These are phyloP conservation scores for Azemiops feae DNA, from an alignment of 2,113 vertebrate species.

Conservation along the genomic window DNA sequence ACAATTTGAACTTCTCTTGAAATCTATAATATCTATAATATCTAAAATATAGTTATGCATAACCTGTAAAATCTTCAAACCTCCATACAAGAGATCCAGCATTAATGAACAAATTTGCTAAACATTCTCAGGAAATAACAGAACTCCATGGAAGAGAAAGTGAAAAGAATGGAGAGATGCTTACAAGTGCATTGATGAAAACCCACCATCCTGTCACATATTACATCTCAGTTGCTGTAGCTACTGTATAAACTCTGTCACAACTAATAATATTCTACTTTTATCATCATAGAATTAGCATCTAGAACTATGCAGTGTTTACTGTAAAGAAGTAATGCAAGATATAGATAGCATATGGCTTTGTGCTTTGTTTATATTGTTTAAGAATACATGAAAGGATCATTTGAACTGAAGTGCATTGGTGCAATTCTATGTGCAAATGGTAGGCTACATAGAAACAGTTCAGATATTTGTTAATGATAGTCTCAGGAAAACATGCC, in stretches of 20 bases:
- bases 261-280: constrained; percentile 87
- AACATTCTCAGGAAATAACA: constrained; percentile 45
- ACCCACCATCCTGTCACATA: constrained; percentile 79
- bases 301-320: constrained; percentile 85
- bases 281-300: constrained; percentile 81
- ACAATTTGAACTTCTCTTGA: background rate
- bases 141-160: constrained; percentile 52
- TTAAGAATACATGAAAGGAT: constrained; percentile 78
- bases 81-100: constrained; percentile 46
- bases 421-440: constrained; percentile 72
- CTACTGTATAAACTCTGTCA: constrained; percentile 76
- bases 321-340: constrained; percentile 80
- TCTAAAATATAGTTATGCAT: constrained; percentile 39
- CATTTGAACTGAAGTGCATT: constrained; percentile 78
- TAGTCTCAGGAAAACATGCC: constrained; percentile 71
- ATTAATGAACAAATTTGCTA: constrained; percentile 58
- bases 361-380: constrained; percentile 82
- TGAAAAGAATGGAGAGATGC: constrained; percentile 61
- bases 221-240: constrained; percentile 83
- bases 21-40: background rate
- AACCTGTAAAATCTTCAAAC: constrained; percentile 32
- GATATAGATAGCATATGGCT: constrained; percentile 80
- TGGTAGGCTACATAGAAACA: constrained; percentile 80
- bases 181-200: constrained; percentile 63
- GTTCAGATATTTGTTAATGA: constrained; percentile 91